phyloP scores from a whole-genome alignment of 2,797 vertebrate species.

The Fistularia tabacaria region DNA sequence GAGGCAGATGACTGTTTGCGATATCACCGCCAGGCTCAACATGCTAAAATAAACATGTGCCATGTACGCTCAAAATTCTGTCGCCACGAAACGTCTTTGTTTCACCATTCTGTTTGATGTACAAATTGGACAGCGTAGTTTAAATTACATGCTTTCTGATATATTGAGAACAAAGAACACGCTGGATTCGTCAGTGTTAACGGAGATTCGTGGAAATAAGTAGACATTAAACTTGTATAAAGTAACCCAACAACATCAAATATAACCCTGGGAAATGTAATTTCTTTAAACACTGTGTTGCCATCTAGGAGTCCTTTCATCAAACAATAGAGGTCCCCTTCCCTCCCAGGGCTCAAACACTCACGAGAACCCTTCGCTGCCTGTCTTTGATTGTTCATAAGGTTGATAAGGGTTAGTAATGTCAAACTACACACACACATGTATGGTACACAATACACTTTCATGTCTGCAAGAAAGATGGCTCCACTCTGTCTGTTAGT shows the following conservation, averaged over 20 bases:
- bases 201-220: constrained; percentile 4
- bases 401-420: constrained; percentile 21
- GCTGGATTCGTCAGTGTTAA: neutral
- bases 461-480: constrained; percentile 68
- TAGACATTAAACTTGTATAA: constrained; percentile 17
- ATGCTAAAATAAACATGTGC: constrained; percentile 25
- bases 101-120: too few species aligned
- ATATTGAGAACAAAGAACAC: constrained; percentile 8
- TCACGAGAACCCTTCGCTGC: constrained; percentile 6
- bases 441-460: constrained; percentile 65
- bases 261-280: constrained; percentile 8
- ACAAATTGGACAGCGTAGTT: too few species aligned
- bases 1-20: constrained; percentile 59
- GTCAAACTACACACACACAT: constrained; percentile 14
- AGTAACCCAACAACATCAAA: constrained; percentile 4
- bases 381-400: constrained; percentile 6
- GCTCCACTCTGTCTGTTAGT: constrained; percentile 77
- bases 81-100: neutral
- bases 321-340: too few species aligned
- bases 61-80: constrained; percentile 20
- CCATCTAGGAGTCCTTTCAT: too few species aligned
- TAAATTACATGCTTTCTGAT: constrained; percentile 9
- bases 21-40: constrained; percentile 50
- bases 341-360: too few species aligned
- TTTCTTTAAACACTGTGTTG: constrained; percentile 11